These are phyloP conservation scores for Noctua comes DNA, from an alignment of 2,888 invertebrate genomes.

Conservation along the genomic window DNA sequence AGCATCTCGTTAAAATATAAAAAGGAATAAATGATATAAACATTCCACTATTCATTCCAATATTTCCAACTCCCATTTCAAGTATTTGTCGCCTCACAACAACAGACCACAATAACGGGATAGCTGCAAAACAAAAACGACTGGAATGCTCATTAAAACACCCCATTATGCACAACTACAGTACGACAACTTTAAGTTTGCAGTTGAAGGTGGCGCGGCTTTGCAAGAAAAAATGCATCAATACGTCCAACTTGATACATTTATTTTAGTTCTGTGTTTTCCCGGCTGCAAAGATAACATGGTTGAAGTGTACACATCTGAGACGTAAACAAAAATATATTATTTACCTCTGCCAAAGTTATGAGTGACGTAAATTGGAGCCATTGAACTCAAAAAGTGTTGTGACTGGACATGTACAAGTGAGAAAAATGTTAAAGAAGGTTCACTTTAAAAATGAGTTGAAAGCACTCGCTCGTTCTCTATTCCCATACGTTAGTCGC, in stretches of 20 bases:
- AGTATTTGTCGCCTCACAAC: conserved; percentile 15
- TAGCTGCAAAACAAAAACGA: conserved; percentile 23
- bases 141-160: conserved; percentile 33
- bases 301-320: not conserved
- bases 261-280: not conserved
- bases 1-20: not conserved
- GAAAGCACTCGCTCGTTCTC: not conserved
- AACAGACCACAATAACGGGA: conserved; percentile 26
- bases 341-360: conserved; percentile 49
- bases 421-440: conserved; percentile 14
- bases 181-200: not conserved
- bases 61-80: not conserved
- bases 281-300: not conserved
- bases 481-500: not conserved
- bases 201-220: not conserved
- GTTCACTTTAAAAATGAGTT: conserved; percentile 1
- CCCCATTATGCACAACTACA: conserved; percentile 31
- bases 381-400: conserved; percentile 53
- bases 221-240: not conserved
- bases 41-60: not conserved
- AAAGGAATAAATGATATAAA: not conserved
- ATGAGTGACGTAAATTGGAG: conserved; percentile 51
- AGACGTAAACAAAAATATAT: conserved; percentile 48
- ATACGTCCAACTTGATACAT: not conserved
- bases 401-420: conserved; percentile 39